Conservation (phyloP, 1,140 invertebrate genomes). For the Calycopis cecrops region DNA sequence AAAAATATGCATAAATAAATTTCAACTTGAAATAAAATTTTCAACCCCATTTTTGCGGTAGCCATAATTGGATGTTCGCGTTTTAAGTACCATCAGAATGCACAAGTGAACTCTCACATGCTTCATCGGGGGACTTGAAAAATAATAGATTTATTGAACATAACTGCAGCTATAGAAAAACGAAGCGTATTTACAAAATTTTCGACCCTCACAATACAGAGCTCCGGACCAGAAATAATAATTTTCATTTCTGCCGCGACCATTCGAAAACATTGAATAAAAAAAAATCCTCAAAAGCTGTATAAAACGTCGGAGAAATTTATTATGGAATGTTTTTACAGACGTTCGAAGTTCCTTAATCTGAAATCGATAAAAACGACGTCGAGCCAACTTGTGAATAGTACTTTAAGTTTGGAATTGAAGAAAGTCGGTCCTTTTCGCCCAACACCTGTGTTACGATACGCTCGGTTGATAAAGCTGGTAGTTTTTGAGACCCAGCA, state of each 20-base stretch:
- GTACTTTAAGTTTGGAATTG: constrained; percentile 58
- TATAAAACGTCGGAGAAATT: constrained; percentile 43
- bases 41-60: constrained; percentile 2
- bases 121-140: constrained; percentile 35
- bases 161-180: constrained; percentile 40
- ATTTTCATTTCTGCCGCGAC: background rate
- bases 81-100: constrained; percentile 7
- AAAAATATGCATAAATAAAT: too few relatives aligned
- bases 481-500: constrained; percentile 34
- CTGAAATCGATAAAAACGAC: constrained; percentile 70
- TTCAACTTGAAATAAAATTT: constrained; percentile 1
- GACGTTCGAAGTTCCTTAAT: constrained; percentile 65
- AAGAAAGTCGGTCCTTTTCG: constrained; percentile 57
- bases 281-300: constrained; percentile 9
- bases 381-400: constrained; percentile 63
- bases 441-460: constrained; percentile 63
- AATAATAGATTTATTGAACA: constrained; percentile 40
- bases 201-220: constrained; percentile 1
- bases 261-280: constrained; percentile 13
- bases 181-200: constrained; percentile 23
- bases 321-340: constrained; percentile 67
- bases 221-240: background rate
- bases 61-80: constrained; percentile 11
- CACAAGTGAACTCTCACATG: constrained; percentile 24
- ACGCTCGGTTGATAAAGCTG: constrained; percentile 51